These are phyloP conservation scores for Doryteuthis pealeii DNA, from an alignment of 1,140 invertebrate genomes.

Conservation along the genomic window DNA sequence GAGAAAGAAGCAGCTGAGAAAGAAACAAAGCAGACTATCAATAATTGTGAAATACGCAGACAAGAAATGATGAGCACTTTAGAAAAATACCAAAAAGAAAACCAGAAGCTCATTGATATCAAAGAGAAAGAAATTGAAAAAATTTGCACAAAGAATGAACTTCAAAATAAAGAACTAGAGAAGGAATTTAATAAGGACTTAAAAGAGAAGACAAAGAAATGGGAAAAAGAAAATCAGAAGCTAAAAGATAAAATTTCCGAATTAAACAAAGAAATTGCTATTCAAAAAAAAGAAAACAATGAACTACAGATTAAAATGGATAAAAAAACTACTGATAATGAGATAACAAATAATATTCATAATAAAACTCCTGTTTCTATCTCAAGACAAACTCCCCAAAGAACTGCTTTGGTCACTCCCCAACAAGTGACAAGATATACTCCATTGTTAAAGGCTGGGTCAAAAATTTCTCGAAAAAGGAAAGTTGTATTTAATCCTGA, in stretches of 20 bases:
- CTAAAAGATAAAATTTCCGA: background rate
- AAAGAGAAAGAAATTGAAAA: conserved; percentile 40
- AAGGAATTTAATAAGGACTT: background rate
- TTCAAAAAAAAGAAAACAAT: no score
- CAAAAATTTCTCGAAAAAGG: background rate
- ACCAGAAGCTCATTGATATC: conserved; percentile 34
- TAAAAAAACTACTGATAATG: no score
- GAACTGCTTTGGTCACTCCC: no score
- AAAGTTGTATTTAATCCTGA: conserved; percentile 6
- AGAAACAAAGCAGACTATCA: conserved; percentile 30
- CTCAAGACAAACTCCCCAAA: no score
- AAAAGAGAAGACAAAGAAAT: background rate
- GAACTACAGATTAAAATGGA: no score
- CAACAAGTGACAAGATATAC: no score
- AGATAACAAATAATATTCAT: no score
- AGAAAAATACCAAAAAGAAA: conserved; percentile 42
- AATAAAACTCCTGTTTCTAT: no score
- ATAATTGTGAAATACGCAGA: conserved; percentile 35
- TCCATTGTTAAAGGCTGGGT: no score
- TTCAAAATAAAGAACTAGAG: background rate
- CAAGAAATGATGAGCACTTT: conserved; percentile 40
- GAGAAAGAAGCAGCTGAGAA: conserved; percentile 25
- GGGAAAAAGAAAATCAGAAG: background rate
- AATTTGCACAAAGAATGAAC: conserved; percentile 21
- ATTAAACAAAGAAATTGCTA: background rate